Conservation (phyloP, 2,113 vertebrate genomes). For the Syrmaticus mikado region DNA sequence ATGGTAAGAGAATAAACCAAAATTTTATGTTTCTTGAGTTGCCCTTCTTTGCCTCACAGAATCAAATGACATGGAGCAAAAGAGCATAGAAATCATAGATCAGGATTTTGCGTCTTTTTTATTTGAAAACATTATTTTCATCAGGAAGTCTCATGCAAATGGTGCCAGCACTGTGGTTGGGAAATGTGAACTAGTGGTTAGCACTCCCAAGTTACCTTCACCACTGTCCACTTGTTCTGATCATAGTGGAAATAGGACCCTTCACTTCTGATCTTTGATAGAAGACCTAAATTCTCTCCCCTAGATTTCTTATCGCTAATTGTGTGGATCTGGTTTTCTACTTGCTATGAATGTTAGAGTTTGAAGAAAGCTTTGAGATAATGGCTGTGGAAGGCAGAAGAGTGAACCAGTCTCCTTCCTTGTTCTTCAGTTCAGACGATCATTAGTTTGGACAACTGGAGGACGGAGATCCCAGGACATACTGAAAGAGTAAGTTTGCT, state of each 20-base stretch:
- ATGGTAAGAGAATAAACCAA: not conserved
- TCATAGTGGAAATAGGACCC: not conserved
- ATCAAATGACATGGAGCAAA: not conserved
- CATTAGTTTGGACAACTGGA: not conserved
- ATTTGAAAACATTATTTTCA: not conserved
- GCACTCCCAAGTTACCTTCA: not conserved
- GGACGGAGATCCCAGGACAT: not conserved
- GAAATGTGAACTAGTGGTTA: not conserved
- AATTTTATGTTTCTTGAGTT: not conserved
- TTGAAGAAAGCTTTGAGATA: not conserved
- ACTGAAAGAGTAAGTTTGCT: not conserved
- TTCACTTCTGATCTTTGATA: not conserved
- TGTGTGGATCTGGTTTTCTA: not conserved
- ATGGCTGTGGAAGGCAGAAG: fast-evolving
- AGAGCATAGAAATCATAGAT: not conserved
- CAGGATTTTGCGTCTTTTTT: not conserved
- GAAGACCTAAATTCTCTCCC: not conserved
- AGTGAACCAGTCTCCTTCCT: not conserved
- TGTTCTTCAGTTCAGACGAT: not conserved
- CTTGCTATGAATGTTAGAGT: not conserved
- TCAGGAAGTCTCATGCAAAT: not conserved
- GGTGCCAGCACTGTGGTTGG: not conserved
- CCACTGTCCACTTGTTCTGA: not conserved
- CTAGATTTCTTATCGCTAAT: not conserved
- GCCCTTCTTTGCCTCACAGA: not conserved